These are phyloP conservation scores for Sebastolobus alascanus DNA, from an alignment of 2,797 vertebrate genomes.

Conservation along the genomic window DNA sequence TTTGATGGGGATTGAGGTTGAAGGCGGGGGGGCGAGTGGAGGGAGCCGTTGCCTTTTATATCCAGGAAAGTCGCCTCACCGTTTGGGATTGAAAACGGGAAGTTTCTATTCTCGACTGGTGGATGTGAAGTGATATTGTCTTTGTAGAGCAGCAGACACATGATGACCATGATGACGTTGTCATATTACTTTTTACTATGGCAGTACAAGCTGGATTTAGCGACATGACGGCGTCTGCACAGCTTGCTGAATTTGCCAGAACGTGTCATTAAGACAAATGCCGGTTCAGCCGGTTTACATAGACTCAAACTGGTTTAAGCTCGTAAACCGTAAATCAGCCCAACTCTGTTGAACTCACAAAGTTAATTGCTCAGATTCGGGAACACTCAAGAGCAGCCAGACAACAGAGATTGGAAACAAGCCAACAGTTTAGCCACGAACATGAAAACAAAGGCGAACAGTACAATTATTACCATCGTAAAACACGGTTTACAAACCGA, in stretches of 20 bases:
- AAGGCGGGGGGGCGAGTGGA: slow-evolving; percentile 8
- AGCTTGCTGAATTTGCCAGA: not conserved
- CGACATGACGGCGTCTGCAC: not conserved
- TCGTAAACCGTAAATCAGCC: not conserved
- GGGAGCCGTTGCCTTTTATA: slow-evolving; percentile 16
- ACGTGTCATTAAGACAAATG: not conserved
- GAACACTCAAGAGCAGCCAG: not conserved
- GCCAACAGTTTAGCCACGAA: not conserved
- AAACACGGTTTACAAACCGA: not conserved
- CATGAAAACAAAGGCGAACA: not conserved
- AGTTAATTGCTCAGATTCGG: not conserved
- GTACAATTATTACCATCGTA: not conserved
- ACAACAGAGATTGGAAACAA: not conserved
- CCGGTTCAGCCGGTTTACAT: not conserved
- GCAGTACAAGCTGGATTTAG: not conserved
- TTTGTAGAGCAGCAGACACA: not conserved
- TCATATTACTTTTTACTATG: not conserved
- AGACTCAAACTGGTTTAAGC: not conserved
- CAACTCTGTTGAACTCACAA: no score
- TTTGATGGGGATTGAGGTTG: slow-evolving; percentile 46
- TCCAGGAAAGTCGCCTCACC: slow-evolving; percentile 18
- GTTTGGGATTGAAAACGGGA: slow-evolving; percentile 51
- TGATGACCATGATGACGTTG: not conserved
- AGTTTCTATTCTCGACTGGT: slow-evolving; percentile 33
- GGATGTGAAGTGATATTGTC: slow-evolving; percentile 16